A percentile compares a stretch with the other conserved stretches of the same genome.
Conservation (phyloP, 1,140 invertebrate genomes). For the Caenorhabditis tropicalis region DNA sequence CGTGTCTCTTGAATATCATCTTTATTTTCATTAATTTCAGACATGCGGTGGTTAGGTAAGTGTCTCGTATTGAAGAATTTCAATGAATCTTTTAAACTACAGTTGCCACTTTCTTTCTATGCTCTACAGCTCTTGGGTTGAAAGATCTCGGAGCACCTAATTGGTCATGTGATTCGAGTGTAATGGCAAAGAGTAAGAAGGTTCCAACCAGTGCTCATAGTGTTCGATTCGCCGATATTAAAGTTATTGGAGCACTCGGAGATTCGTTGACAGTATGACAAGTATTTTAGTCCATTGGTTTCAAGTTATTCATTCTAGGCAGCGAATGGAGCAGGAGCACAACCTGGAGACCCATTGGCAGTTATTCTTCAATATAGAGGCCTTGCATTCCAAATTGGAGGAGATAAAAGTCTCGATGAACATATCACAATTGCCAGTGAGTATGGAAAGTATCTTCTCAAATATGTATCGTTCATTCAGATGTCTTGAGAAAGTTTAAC, state of each 20-base stretch:
- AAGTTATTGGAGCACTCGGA: conserved; percentile 81
- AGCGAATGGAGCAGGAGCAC: conserved; percentile 80
- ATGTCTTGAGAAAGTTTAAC: conserved; percentile 72
- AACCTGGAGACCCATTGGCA: conserved; percentile 77
- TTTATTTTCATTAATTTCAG: neutral
- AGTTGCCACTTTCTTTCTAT: neutral
- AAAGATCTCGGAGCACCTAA: conserved; percentile 55
- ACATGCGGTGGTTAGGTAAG: conserved; percentile 4
- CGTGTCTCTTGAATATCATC: neutral
- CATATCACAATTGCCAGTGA: conserved; percentile 79
- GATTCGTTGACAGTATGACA: conserved; percentile 78
- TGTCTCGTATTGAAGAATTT: neutral
- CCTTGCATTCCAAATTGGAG: conserved; percentile 81
- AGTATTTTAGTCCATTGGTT: neutral
- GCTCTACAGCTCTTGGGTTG: neutral
- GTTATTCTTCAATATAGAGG: conserved; percentile 81
- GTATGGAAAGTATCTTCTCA: conserved; percentile 60
- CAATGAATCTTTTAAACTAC: neutral
- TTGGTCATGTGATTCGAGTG: conserved; percentile 44
- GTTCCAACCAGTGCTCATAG: conserved; percentile 75
- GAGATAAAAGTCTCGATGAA: conserved; percentile 81
- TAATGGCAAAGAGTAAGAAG: conserved; percentile 51
- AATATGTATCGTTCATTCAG: conserved; percentile 69
- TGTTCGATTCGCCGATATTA: conserved; percentile 80
- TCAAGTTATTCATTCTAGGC: conserved; percentile 72